Conservation (phyloP, 2,113 vertebrate species). For the Chaenogobius annularis region DNA sequence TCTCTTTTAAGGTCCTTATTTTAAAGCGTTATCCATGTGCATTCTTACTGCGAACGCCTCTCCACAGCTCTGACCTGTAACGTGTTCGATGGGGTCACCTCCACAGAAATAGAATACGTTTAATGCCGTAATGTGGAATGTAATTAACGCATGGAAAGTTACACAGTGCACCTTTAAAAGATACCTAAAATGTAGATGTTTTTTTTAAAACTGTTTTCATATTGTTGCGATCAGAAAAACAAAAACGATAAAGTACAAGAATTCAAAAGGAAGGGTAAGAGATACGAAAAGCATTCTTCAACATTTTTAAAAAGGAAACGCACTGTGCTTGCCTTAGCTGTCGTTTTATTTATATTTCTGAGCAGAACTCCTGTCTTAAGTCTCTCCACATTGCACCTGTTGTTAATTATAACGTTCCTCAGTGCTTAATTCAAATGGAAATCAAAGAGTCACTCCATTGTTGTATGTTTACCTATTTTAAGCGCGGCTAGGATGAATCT, state of each 20-base stretch:
- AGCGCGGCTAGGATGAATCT: constrained; percentile 21
- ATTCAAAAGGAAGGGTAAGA: too few relatives aligned
- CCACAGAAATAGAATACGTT: not conserved
- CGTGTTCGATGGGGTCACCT: not conserved
- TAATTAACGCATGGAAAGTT: not conserved
- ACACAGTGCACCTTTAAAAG: too few relatives aligned
- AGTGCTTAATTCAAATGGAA: constrained; percentile 36
- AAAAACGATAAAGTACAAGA: not conserved
- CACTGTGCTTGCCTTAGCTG: too few relatives aligned
- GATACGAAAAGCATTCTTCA: too few relatives aligned
- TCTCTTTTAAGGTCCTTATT: too few relatives aligned
- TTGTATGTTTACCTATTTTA: constrained; percentile 31
- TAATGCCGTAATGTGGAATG: not conserved
- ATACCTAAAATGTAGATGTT: too few relatives aligned
- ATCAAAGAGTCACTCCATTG: constrained; percentile 33
- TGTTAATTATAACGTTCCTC: constrained; percentile 21
- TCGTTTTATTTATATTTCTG: too few relatives aligned
- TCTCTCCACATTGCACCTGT: constrained; percentile 7
- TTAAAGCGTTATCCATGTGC: not conserved
- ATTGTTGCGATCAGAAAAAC: not conserved
- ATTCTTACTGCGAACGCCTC: not conserved
- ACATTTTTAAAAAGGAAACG: too few relatives aligned
- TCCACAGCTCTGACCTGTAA: too few relatives aligned
- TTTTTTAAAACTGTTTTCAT: too few relatives aligned
- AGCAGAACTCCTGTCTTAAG: not conserved